Percentiles rank a stretch among this genome's conserved stretches.
Evolutionary conservation across 1,140 invertebrate species (phyloP).

Genomic region (Scaptodrosophila lebanonensis): DNA sequence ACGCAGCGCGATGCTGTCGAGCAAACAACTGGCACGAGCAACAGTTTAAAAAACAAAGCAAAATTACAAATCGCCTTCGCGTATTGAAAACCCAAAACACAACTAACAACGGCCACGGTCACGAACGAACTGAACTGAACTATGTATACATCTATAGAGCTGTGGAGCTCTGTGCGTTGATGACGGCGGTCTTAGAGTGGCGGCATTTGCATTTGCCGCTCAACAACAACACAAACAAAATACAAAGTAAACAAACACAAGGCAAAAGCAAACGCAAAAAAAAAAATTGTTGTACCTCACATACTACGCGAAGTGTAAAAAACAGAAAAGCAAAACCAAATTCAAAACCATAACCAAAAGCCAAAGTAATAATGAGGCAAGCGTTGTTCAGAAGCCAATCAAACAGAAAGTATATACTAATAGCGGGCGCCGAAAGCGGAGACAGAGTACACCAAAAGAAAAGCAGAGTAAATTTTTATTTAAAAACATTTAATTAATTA

Average conservation of each 20-base stretch:
- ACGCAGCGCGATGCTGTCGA: slow-evolving; percentile 12
- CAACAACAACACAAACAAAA: slow-evolving; percentile 19
- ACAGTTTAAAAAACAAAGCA: slow-evolving; percentile 28
- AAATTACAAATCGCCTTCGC: slow-evolving; percentile 19
- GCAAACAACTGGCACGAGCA: too few species aligned
- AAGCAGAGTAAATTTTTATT: too few species aligned
- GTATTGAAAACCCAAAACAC: slow-evolving; percentile 13
- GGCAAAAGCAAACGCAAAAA: slow-evolving; percentile 48
- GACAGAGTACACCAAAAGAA: too few species aligned
- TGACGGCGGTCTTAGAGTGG: slow-evolving; percentile 23
- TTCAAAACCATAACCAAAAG: too few species aligned
- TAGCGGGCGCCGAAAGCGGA: too few species aligned
- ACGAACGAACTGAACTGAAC: slow-evolving; percentile 65
- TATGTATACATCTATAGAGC: too few species aligned
- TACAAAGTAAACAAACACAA: slow-evolving; percentile 41
- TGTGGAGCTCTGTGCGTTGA: slow-evolving; percentile 28
- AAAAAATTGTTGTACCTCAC: not conserved
- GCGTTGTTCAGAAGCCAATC: slow-evolving; percentile 55
- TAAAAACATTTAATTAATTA: too few species aligned
- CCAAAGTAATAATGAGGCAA: too few species aligned
- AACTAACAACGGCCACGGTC: slow-evolving; percentile 57
- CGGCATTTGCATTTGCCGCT: not conserved
- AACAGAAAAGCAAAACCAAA: too few species aligned
- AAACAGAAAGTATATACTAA: slow-evolving; percentile 42
- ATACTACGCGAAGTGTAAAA: not conserved